Conservation (phyloP, 1,140 invertebrate genomes). For the Conopomorpha cramerella region DNA sequence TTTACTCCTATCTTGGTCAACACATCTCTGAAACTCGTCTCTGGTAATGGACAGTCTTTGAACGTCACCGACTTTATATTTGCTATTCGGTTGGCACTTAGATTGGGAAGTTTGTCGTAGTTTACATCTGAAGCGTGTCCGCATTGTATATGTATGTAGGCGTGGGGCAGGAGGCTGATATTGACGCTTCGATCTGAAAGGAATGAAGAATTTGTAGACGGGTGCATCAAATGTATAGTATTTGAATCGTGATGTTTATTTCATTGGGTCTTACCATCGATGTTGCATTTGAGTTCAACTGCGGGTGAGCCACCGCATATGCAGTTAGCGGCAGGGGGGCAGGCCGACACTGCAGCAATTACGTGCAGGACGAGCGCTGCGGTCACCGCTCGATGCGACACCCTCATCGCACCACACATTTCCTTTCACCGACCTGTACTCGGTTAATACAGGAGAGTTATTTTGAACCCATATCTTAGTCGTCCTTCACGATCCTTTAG, state of each 20-base stretch:
- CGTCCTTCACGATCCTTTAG: too few relatives aligned
- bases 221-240: neutral
- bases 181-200: conserved; percentile 36
- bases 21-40: conserved; percentile 42
- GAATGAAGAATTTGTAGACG: conserved; percentile 7
- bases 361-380: conserved; percentile 29
- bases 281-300: conserved; percentile 49
- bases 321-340: conserved; percentile 50
- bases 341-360: conserved; percentile 35
- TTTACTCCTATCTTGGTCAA: conserved; percentile 40
- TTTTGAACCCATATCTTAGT: too few relatives aligned
- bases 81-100: conserved; percentile 27
- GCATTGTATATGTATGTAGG: conserved; percentile 45
- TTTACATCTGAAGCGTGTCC: conserved; percentile 34
- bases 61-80: conserved; percentile 50
- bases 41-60: conserved; percentile 47
- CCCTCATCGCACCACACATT: too few relatives aligned
- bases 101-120: conserved; percentile 39
- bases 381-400: conserved; percentile 25
- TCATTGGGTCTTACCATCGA: conserved; percentile 54
- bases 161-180: conserved; percentile 40
- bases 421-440: too few relatives aligned
- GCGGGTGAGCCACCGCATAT: conserved; percentile 46
- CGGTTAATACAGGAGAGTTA: too few relatives aligned
- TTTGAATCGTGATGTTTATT: neutral